A percentile compares a stretch with the other conserved stretches of the same genome.
phyloP scores from a whole-genome alignment of 37 sponge, comb jelly and placozoan genomes.

The Bolinopsis microptera region DNA sequence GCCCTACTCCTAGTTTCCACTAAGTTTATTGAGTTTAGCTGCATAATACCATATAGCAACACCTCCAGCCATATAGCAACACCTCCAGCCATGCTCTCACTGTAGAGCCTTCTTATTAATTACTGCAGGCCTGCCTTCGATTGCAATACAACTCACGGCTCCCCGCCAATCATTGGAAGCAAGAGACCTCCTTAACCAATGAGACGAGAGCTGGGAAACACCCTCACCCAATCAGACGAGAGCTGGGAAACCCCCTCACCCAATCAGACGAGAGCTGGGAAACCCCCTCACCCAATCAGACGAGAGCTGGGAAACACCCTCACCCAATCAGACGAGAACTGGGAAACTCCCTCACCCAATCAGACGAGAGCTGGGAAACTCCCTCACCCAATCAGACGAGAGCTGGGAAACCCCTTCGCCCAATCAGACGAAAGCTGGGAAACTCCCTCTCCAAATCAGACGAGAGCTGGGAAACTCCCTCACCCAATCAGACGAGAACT shows the following conservation, averaged over 20 bases:
- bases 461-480: no score
- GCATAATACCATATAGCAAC: no score
- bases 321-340: no score
- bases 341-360: background rate
- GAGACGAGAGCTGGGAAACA: background rate
- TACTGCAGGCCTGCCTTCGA: background rate
- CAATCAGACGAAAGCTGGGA: background rate
- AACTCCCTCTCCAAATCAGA: background rate
- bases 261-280: background rate
- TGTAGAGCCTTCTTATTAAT: background rate
- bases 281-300: background rate
- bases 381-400: background rate
- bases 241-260: background rate
- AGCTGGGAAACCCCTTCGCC: background rate
- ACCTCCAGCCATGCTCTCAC: background rate
- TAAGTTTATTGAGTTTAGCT: no score
- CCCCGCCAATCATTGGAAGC: background rate
- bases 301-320: no score
- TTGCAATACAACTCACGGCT: background rate
- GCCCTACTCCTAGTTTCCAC: no score
- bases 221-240: background rate
- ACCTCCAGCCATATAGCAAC: no score
- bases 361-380: background rate
- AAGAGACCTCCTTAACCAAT: background rate
- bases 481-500: no score